These are phyloP conservation scores for Lepilemur septentrionalis DNA, from an alignment of 2,797 vertebrate genomes.

Conservation along the genomic window DNA sequence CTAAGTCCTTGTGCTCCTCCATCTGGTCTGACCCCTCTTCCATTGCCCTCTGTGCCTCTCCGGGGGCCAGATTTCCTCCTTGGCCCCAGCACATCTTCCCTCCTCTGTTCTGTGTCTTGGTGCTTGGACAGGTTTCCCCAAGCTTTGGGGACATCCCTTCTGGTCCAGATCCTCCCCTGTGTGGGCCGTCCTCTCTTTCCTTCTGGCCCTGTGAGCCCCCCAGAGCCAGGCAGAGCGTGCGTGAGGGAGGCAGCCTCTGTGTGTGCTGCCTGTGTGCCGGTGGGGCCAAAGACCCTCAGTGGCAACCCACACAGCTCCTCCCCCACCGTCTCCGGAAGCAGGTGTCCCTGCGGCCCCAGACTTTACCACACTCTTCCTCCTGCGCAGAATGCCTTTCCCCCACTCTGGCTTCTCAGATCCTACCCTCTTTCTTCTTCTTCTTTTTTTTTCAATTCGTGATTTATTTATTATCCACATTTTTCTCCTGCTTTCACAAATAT, in stretches of 20 bases:
- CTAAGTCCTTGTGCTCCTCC: neutral
- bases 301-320: too few species aligned
- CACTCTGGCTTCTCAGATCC: neutral
- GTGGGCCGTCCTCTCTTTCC: neutral
- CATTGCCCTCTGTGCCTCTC: fast-evolving
- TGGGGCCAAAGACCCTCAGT: neutral
- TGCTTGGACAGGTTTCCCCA: neutral
- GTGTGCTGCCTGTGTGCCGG: too few species aligned
- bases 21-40: neutral
- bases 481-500: neutral
- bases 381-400: neutral
- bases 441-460: neutral
- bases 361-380: neutral
- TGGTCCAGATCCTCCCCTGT: neutral
- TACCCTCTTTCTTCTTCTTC: neutral
- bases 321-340: fast-evolving
- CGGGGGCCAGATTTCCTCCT: neutral
- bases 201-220: neutral
- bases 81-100: neutral
- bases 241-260: neutral
- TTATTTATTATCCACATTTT: slow-evolving; percentile 29
- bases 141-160: neutral
- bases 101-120: neutral
- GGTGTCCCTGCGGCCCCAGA: neutral
- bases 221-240: neutral